Conservation (phyloP, 2,113 vertebrate genomes). For the Rhinoptilus africanus region DNA sequence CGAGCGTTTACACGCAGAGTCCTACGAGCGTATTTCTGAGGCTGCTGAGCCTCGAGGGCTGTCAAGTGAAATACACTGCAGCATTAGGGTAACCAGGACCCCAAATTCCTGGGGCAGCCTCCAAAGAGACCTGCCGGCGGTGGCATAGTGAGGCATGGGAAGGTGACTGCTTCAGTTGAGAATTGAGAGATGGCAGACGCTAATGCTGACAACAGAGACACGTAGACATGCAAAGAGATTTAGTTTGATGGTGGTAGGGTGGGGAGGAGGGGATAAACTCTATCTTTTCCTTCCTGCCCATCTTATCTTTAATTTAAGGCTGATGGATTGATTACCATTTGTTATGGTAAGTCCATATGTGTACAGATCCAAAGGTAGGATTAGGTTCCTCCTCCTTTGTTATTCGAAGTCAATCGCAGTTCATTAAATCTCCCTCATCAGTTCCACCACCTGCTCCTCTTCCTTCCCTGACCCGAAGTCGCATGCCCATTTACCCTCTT, state of each 20-base stretch:
- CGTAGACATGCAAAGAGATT: background rate
- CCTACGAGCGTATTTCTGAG: background rate
- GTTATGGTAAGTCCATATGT: slow-evolving; percentile 66
- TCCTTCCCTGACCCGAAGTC: slow-evolving; percentile 51
- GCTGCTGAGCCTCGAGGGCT: background rate
- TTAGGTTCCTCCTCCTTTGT: slow-evolving; percentile 70
- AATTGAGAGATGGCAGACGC: background rate
- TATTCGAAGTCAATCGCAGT: slow-evolving; percentile 53
- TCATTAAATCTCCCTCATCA: slow-evolving; percentile 69
- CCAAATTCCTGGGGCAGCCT: background rate
- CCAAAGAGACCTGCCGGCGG: background rate
- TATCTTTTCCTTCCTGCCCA: slow-evolving; percentile 53
- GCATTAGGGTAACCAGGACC: background rate
- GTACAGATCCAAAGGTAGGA: slow-evolving; percentile 50
- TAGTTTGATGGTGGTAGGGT: background rate
- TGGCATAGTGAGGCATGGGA: background rate
- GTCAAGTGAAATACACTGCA: background rate
- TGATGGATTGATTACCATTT: slow-evolving; percentile 68
- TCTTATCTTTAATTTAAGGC: slow-evolving; percentile 58
- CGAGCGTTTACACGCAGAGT: background rate
- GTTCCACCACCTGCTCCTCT: slow-evolving; percentile 65
- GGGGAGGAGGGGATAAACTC: background rate
- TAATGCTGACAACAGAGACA: background rate
- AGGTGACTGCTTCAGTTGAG: background rate
- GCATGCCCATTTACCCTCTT: slow-evolving; percentile 40